Evolutionary conservation across 2,797 vertebrate species (phyloP), one percentile per base, ranked within the genome.

Genomic region (Pangasius larnaudii): DNA sequence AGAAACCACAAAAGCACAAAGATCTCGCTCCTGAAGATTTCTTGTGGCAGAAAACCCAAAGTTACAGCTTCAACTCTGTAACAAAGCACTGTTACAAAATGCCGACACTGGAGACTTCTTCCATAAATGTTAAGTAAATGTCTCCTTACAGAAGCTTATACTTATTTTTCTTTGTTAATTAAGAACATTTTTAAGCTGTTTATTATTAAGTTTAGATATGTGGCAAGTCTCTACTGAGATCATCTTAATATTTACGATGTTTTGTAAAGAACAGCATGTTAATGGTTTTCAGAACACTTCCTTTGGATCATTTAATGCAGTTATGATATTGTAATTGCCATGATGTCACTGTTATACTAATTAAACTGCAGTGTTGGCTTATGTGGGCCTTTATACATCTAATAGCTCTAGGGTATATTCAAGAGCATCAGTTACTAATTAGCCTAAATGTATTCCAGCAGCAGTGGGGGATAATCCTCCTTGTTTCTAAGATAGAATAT

Each of bases 381-480:
- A 46, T 61, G 19, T 36, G 1, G 13, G 46, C 67, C 51, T 53
- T 72, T 46, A 30, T 22, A 46, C 27, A 81, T 19, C 75, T 36
- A 88, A 36, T 19, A 80, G 63, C 46, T 58, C 16, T 69, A 33
- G 39, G 58, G 59, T 16, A 36, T 84, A 65, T 77, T 10, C 46
- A 77, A 78, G 33, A 84, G 59, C 39, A 49, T 72, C 79, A 83
- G 14, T 72, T 87, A 49, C 78, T 74, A 87, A 80, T 87, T 42
- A 87, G 77, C 65, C 19, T 33, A 89, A 91, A 93, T 94, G 95
- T 93, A 94, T 94, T 94, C 92, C 92, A 94, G 42, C n/a, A 46
- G 58, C 56, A 80, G 5, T 67, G n/a, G 7, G 81, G 13, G 33
- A 42, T 61, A 63, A 24, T 84, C 65, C n/a, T 53, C 2, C 2